Evolutionary conservation across 2,113 vertebrate genomes (phyloP).

Genomic region (Channa maculata): DNA sequence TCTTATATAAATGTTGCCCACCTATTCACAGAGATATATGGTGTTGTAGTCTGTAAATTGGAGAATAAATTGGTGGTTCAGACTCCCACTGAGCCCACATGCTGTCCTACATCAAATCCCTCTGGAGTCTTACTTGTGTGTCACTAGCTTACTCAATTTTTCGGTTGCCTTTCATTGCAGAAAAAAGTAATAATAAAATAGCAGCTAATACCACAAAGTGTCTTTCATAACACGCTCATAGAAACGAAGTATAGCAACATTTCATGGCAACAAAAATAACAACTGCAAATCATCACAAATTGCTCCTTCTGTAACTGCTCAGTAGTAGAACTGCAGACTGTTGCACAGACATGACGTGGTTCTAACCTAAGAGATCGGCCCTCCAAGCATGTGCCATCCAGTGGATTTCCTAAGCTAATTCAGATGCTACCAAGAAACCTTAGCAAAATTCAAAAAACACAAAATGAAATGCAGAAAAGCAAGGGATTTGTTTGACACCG

Average conservation of each 20-base stretch:
- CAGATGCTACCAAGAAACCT: not conserved
- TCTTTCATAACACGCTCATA: not conserved
- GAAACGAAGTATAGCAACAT: not conserved
- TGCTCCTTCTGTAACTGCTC: not conserved
- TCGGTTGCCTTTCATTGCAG: conserved; percentile 5
- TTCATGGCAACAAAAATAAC: not conserved
- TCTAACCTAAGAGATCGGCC: conserved; percentile 7
- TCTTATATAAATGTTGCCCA: conserved; percentile 8
- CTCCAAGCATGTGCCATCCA: not conserved
- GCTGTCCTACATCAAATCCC: not conserved
- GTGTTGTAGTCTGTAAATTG: conserved; percentile 23
- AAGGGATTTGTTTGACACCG: not conserved
- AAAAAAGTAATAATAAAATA: not conserved
- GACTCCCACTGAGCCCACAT: not conserved
- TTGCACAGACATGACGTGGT: not conserved
- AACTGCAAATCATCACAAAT: not conserved
- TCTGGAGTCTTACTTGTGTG: not conserved
- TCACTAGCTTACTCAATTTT: not conserved
- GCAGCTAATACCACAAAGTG: not conserved
- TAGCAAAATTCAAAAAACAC: not conserved
- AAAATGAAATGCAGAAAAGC: not conserved
- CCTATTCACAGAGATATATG: not conserved
- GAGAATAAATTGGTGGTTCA: not conserved
- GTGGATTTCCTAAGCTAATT: not conserved
- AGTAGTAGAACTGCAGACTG: not conserved